Base-by-base conservation (phyloP, 2,888 invertebrate genomes). In the Allacma fusca region DNA sequence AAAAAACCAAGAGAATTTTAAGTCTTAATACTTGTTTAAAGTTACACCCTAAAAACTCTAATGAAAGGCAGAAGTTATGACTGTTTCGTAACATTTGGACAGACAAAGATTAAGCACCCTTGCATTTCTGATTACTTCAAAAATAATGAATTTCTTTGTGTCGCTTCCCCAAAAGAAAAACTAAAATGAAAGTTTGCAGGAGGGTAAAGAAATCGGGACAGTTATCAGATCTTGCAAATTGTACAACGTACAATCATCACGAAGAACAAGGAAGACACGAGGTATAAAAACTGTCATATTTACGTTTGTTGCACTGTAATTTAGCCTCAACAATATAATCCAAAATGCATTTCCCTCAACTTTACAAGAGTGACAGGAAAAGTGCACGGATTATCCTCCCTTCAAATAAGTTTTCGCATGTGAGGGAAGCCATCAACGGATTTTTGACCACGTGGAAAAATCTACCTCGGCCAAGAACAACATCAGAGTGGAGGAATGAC, bases 121-220 rank as follows among this genome's bases (percentile, higher is more conserved):
- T n/a, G 50, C 19, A 16, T 2, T 5, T 50, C 50, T 12, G 50
- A 50, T 50, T 50, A 12, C 16, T 50, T 50, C 16, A n/a, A 50
- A n/a, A 50, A 2, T 19, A 19, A 50, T n/a, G n/a, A 50, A 50
- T 50, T 13, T 50, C 50, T 50, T 50, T 13, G 16, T 12, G n/a
- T 34, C 19, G 4, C 19, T 12, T 50, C 50, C 2, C 19, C 2
- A 19, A 50, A 50, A 50, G 2, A 50, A n/a, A 50, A 13, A 50
- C 50, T 50, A n/a, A 50, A 50, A 50, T n/a, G 50, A 50, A 50
- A 50, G 9, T 50, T 19, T 16, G 16, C n/a, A 12, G 16, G 2
- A n/a, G 50, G n/a, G 50, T 50, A 50, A 50, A 19, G 16, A 50
- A 50, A 50, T 50, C 50, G n/a, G 50, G 50, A 50, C 50, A 50